These are phyloP conservation scores for Lacanobia oleracea DNA, from an alignment of 2,888 invertebrate species.

Conservation along the genomic window DNA sequence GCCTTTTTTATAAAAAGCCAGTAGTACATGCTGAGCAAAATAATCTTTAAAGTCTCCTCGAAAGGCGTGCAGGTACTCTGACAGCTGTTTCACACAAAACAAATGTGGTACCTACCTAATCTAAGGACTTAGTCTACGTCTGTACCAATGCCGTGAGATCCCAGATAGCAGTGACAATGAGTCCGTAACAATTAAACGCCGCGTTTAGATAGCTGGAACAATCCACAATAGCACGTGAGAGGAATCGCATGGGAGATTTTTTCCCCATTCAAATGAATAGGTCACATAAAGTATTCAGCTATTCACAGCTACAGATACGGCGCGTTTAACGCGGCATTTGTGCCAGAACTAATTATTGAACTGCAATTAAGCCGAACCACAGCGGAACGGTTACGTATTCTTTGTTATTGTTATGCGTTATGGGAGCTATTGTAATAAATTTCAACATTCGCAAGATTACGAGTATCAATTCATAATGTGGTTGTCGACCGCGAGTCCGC, in stretches of 20 bases:
- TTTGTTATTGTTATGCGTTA: conserved; percentile 60
- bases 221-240: conserved; percentile 88
- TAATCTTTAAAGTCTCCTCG: not conserved
- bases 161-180: conserved; percentile 83
- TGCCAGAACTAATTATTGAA: conserved; percentile 69
- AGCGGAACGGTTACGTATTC: conserved; percentile 63
- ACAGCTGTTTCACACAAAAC: conserved; percentile 52
- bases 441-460: conserved; percentile 54
- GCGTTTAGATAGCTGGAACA: conserved; percentile 81
- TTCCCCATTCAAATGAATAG: conserved; percentile 73
- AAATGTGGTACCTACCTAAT: conserved; percentile 42
- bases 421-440: conserved; percentile 54
- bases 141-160: conserved; percentile 80
- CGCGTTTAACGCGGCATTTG: conserved; percentile 63
- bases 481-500: conserved; percentile 42
- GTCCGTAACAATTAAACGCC: conserved; percentile 84
- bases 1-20: too few relatives aligned
- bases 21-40: not conserved
- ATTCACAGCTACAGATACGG: conserved; percentile 70
- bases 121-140: conserved; percentile 50
- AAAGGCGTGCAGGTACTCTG: not conserved
- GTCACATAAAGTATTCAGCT: conserved; percentile 59
- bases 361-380: conserved; percentile 63
- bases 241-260: conserved; percentile 85
- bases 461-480: conserved; percentile 23